Evolutionary conservation across 2,113 vertebrate species (phyloP).

Genomic region (Zootoca vivipara): DNA sequence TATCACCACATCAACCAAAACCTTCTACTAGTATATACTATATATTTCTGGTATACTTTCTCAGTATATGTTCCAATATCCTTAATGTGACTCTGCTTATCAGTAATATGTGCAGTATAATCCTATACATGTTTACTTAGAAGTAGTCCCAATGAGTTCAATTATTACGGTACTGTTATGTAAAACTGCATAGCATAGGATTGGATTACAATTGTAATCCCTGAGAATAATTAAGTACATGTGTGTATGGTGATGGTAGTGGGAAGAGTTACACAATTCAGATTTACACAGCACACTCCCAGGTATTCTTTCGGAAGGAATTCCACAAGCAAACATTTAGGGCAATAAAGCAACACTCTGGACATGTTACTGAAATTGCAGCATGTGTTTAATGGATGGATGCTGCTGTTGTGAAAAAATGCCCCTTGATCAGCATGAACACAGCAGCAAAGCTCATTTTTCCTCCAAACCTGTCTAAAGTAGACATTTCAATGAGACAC

Average conservation of each 20-base stretch:
- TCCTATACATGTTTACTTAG: background rate
- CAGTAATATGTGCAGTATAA: background rate
- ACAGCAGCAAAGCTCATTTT: background rate
- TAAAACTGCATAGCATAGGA: background rate
- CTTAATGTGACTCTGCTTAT: background rate
- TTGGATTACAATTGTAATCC: background rate
- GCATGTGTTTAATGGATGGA: background rate
- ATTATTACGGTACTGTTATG: background rate
- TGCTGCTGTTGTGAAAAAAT: background rate
- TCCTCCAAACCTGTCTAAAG: background rate
- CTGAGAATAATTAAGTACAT: background rate
- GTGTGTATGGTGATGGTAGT: background rate
- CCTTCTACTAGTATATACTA: constrained; percentile 14
- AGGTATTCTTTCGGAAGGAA: background rate
- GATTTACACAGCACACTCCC: background rate
- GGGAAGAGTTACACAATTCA: background rate
- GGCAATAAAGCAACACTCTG: background rate
- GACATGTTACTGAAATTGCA: background rate
- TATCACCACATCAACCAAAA: background rate
- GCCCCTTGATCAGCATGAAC: background rate
- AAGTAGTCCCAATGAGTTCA: background rate
- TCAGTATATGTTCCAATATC: background rate
- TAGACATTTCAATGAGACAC: constrained; percentile 5
- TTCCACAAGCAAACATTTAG: background rate
- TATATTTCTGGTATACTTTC: background rate